phyloP scores from a whole-genome alignment of 2,113 vertebrate genomes.

The Platysteira castanea region DNA sequence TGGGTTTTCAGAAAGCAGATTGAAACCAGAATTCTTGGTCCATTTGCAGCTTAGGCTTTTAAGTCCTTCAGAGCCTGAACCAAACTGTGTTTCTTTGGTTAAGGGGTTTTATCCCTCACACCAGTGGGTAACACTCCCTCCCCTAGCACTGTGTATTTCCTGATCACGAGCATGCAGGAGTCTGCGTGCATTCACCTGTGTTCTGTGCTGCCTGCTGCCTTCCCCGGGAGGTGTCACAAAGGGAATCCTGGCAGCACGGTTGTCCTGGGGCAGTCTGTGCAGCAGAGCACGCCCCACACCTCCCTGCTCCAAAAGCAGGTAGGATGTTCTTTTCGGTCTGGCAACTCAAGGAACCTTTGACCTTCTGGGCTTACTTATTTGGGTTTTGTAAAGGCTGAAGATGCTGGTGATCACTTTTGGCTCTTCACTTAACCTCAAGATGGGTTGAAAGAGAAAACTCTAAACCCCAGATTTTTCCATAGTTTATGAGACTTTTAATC shows the following conservation, averaged over 20 bases:
- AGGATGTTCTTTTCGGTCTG: neutral
- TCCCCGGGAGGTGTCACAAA: neutral
- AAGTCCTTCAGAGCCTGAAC: neutral
- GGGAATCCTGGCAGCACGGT: neutral
- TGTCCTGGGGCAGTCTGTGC: neutral
- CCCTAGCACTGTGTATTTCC: neutral
- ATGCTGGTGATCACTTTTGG: neutral
- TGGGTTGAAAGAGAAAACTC: neutral
- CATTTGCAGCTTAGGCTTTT: neutral
- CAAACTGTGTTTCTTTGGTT: rapidly evolving
- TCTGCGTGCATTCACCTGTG: neutral
- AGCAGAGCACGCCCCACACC: neutral
- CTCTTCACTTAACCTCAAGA: neutral
- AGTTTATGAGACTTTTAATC: neutral
- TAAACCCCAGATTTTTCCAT: neutral
- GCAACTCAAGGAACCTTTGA: neutral
- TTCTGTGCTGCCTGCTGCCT: neutral
- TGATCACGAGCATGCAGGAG: neutral
- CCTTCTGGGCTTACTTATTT: neutral
- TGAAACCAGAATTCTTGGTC: neutral
- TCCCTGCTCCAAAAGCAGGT: neutral
- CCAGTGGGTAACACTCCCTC: neutral
- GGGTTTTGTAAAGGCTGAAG: neutral
- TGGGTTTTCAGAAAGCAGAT: neutral
- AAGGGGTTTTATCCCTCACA: too few relatives aligned